phyloP scores from a whole-genome alignment of 2,797 vertebrate species.

The Pangasius djambal region DNA sequence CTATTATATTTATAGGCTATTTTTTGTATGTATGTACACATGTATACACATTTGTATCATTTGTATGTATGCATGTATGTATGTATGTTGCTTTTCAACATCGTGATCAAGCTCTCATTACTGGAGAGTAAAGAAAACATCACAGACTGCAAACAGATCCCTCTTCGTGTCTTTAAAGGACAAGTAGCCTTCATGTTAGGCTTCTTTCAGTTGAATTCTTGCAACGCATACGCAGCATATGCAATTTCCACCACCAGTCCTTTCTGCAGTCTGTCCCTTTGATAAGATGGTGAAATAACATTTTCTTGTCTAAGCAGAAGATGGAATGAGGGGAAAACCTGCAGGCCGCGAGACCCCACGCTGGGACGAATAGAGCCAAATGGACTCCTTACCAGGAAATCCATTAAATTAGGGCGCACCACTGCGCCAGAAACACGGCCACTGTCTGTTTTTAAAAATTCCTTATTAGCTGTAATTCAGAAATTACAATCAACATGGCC shows the following conservation, averaged over 20 bases:
- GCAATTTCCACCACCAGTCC: not conserved
- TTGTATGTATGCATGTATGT: not conserved
- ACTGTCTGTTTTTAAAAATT: slow-evolving; percentile 75
- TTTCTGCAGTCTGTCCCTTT: not conserved
- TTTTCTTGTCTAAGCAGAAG: slow-evolving; percentile 25
- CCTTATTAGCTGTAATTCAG: slow-evolving; percentile 80
- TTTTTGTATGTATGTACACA: not conserved
- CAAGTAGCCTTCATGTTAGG: not conserved
- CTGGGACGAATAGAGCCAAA: slow-evolving; percentile 72
- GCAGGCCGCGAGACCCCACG: slow-evolving; percentile 70
- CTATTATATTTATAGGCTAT: not conserved
- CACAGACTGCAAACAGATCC: not conserved
- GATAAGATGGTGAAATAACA: slow-evolving; percentile 30
- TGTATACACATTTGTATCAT: not conserved
- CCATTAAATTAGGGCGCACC: slow-evolving; percentile 74
- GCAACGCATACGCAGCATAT: not conserved
- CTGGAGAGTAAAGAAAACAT: not conserved
- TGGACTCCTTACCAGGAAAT: slow-evolving; percentile 83
- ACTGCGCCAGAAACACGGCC: slow-evolving; percentile 65
- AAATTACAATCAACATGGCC: slow-evolving; percentile 80
- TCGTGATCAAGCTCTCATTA: not conserved
- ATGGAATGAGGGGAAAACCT: slow-evolving; percentile 9
- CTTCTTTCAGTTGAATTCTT: not conserved
- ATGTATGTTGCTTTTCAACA: not conserved
- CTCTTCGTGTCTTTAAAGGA: not conserved